Base-by-base conservation (phyloP, 1,140 invertebrate species). In the Drosophila guanche region DNA sequence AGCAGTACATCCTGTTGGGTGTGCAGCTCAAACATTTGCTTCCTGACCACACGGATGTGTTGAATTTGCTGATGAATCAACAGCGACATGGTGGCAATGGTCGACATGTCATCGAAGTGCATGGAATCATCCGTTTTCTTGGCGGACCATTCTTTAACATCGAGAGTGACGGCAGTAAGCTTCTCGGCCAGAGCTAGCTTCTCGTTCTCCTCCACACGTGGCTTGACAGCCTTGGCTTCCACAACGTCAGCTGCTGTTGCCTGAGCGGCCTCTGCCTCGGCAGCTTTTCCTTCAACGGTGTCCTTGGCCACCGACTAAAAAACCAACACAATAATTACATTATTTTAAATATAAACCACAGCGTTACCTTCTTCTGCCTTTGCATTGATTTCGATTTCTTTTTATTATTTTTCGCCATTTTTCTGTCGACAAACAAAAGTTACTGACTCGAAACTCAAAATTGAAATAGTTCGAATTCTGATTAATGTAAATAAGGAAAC, bases 371-470 rank as follows among this genome's bases (percentile, higher is more conserved):
- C n/a, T 72, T 78, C 8, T 27, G 33, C n/a, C 16, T 52, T 25
- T 0, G 5, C 14, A 23, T 22, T 4, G 23, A 10, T 33, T 72
- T 73, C 0, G 5, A 6, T 43, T 78, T 78, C 59, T 61, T 37
- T 25, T 37, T 37, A 37, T 37, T 37, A 37, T 58, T 78, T 10
- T 73, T 78, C 1, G 40, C 46, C 76, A 73, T 79, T 54, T 58
- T 61, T 12, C 33, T 53, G 27, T 7, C 10, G 4, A 14, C 10
- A 2, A 16, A 27, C 29, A 41, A n/a, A 3, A 7, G 3, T 23
- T 20, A 5, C 3, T 37, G 5, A 51, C 41, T 20, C 29, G 5
- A 22, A 33, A 5, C 7, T 3, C 27, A 51, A 33, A 41, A 51
- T 25, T 57, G 10, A 37, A 22, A n/a, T 27, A 27, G 5, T 27